A percentile compares a stretch with the other conserved stretches of the same genome.
These are phyloP conservation scores for Cheilosia impressa DNA, from an alignment of 2,888 invertebrate species.

Conservation along the genomic window DNA sequence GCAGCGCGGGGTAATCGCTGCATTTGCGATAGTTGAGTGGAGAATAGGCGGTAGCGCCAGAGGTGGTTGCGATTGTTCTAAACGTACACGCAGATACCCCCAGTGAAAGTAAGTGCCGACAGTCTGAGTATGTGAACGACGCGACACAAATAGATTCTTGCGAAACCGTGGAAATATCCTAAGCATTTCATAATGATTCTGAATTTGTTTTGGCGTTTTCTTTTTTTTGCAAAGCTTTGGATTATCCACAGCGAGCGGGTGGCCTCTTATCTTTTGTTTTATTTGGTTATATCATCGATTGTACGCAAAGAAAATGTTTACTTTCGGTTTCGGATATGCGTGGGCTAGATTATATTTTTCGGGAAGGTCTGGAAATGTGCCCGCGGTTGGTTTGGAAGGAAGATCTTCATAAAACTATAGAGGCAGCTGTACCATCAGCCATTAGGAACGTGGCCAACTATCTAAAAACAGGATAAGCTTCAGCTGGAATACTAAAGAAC, in stretches of 20 bases:
- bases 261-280: conserved; percentile 15
- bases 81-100: not conserved
- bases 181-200: conserved; percentile 44
- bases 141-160: conserved; percentile 52
- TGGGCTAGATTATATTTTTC: no score
- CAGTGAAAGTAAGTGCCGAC: conserved; percentile 10
- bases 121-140: conserved; percentile 1
- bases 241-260: conserved; percentile 25
- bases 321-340: conserved; percentile 3
- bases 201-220: not conserved
- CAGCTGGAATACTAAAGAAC: no score
- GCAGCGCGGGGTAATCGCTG: conserved; percentile 2
- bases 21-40: conserved; percentile 21
- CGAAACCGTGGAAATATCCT: conserved; percentile 51
- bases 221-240: conserved; percentile 27
- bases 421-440: not conserved
- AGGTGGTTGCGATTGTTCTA: conserved; percentile 26
- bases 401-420: not conserved
- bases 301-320: conserved; percentile 29
- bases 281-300: conserved; percentile 27
- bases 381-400: not conserved
- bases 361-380: not conserved
- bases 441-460: no score
- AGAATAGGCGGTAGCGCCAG: not conserved
- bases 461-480: no score